phyloP scores from a whole-genome alignment of 2,888 invertebrate genomes.

The Rambutsinella grinnellia region DNA sequence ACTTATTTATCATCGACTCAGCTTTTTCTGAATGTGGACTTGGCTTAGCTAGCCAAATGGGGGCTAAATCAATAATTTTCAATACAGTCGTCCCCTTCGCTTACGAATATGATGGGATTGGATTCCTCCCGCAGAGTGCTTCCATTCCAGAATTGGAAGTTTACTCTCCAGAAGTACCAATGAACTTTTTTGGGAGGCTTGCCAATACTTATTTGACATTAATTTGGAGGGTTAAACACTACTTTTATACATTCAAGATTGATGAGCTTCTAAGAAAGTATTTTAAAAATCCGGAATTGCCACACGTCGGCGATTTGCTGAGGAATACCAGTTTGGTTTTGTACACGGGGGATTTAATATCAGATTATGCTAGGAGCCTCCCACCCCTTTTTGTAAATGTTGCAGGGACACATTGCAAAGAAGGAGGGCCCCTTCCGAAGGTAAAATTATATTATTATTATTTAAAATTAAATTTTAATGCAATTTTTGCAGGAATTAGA shows the following conservation, averaged over 20 bases:
- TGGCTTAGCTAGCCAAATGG: constrained; percentile 35
- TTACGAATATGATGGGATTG: constrained; percentile 34
- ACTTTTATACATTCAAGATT: neutral
- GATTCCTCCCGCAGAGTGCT: constrained; percentile 39
- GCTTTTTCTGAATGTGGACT: constrained; percentile 48
- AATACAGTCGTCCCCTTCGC: constrained; percentile 23
- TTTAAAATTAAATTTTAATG: no score
- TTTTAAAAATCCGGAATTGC: constrained; percentile 12
- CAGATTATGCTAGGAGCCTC: constrained; percentile 21
- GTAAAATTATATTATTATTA: neutral
- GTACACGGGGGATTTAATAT: constrained; percentile 16
- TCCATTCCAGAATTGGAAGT: no score
- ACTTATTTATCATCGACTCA: constrained; percentile 48
- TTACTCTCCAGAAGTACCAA: constrained; percentile 1
- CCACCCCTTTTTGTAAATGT: constrained; percentile 27
- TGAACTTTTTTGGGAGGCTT: constrained; percentile 23
- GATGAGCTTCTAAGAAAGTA: constrained; percentile 9
- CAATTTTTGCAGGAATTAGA: no score
- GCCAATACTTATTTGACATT: constrained; percentile 13
- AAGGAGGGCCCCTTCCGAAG: neutral
- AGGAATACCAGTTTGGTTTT: constrained; percentile 25
- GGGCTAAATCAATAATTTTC: constrained; percentile 38
- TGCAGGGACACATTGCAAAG: constrained; percentile 19
- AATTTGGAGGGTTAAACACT: constrained; percentile 1
- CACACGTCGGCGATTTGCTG: constrained; percentile 16